A percentile compares a stretch with the other conserved stretches of the same genome.
Evolutionary conservation across 2,797 vertebrate species (phyloP).

Genomic region (Pachyuromys duprasi): DNA sequence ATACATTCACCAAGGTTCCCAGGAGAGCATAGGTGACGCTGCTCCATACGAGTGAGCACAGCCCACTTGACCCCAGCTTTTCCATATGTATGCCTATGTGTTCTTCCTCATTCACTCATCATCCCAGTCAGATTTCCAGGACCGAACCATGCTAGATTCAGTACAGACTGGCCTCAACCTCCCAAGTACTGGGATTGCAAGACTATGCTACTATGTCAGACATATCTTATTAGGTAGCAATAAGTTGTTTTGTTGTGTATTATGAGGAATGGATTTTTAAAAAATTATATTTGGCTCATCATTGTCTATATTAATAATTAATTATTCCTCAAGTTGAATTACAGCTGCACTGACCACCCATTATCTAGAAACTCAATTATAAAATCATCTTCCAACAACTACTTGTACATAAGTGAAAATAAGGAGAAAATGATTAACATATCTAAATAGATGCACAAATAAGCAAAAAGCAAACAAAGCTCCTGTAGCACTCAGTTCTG

Average conservation of each 20-base stretch:
- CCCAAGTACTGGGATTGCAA: background rate
- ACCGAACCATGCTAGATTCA: background rate
- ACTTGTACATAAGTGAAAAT: background rate
- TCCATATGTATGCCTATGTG: background rate
- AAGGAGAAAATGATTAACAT: slow-evolving; percentile 15
- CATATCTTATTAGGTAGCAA: background rate
- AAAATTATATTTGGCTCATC: background rate
- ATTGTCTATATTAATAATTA: slow-evolving; percentile 38
- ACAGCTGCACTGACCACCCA: background rate
- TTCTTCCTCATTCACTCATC: background rate
- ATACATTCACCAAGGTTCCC: background rate
- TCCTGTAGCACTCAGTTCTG: slow-evolving; percentile 51
- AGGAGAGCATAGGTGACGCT: background rate
- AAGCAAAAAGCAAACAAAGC: background rate
- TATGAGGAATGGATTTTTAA: background rate
- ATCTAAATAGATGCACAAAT: slow-evolving; percentile 26
- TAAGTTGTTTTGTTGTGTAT: background rate
- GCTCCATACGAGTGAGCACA: background rate
- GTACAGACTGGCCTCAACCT: background rate
- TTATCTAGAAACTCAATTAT: slow-evolving; percentile 23
- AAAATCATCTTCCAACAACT: slow-evolving; percentile 56
- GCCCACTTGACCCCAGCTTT: background rate
- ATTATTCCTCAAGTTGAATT: slow-evolving; percentile 36
- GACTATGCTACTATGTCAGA: background rate
- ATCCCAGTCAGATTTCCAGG: background rate